These are phyloP conservation scores for Crypturellus undulatus DNA, from an alignment of 2,113 vertebrate genomes.

Conservation along the genomic window DNA sequence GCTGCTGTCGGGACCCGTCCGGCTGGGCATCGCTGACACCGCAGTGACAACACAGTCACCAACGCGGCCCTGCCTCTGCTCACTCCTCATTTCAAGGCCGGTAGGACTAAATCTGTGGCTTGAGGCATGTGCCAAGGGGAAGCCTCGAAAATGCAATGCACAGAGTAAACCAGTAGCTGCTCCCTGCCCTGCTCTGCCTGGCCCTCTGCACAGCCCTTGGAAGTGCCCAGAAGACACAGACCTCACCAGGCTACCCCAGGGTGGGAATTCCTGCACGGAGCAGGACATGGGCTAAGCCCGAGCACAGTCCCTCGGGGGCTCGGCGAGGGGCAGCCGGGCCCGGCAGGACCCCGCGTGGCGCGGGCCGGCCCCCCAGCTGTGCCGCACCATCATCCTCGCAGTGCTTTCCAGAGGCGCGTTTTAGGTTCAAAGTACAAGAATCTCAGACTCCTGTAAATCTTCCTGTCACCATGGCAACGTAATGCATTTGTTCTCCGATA, in stretches of 20 bases:
- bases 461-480: background rate
- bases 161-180: background rate
- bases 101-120: background rate
- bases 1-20: background rate
- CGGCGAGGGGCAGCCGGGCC: rapidly evolving
- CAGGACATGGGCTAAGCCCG: rapidly evolving
- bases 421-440: background rate
- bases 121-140: rapidly evolving
- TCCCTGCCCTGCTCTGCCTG: background rate
- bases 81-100: background rate
- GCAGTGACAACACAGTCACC: rapidly evolving
- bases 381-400: rapidly evolving
- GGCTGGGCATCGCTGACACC: background rate
- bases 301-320: too few species aligned
- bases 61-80: rapidly evolving
- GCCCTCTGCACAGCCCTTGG: rapidly evolving
- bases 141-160: background rate
- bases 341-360: rapidly evolving
- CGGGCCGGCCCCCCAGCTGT: rapidly evolving
- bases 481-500: background rate
- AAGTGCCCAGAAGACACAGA: rapidly evolving
- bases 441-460: background rate
- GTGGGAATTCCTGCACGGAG: background rate
- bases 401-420: background rate
- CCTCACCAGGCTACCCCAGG: rapidly evolving